Evolutionary conservation across 2,888 invertebrate genomes (phyloP), one percentile per base, ranked within the genome.

Genomic region (Temnothorax unifasciatus): DNA sequence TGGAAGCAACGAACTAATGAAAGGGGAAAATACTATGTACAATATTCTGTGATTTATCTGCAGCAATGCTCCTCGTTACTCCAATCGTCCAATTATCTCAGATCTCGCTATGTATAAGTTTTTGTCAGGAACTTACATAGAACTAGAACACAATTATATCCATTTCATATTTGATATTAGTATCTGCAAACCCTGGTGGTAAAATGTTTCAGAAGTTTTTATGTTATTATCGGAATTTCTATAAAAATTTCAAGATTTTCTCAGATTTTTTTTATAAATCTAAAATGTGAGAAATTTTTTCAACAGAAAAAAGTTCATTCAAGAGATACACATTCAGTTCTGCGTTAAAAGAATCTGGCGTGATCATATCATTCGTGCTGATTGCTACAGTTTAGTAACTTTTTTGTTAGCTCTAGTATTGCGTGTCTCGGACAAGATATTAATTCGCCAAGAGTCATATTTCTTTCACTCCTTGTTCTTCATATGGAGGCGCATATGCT

Each of bases 401-500:
- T 47, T 44, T 34, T 25, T n/a, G 9, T 74, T 38, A 38, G 6
- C 3, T 21, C 61, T 63, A 15, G 18, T 15, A 41, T 18, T 21
- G 15, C 21, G 9, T 63, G 8, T 63, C 34, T 63, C 15, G 6
- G 11, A 50, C 29, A 21, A 50, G 21, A 21, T 50, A 34, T 21
- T 21, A 77, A 77, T 54, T 74, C n/a, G 15, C 8, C 15, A 52
- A 41, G 25, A 25, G 21, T 11, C 34, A 34, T 9, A 9, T 34
- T 54, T 34, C 21, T 29, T 57, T 84, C 54, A 90, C 68, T 92
- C 91, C 47, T 91, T 91, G 69, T 91, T 90, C 74, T 92, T 93
- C 25, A 90, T 88, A 61, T 93, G 93, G 11, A 93, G 90, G 52
- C 92, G 91, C 93, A 93, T 93, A 44, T 94, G 93, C 82, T 94